Base-by-base conservation (phyloP, 2,888 invertebrate species). In the Cerastoderma edule region DNA sequence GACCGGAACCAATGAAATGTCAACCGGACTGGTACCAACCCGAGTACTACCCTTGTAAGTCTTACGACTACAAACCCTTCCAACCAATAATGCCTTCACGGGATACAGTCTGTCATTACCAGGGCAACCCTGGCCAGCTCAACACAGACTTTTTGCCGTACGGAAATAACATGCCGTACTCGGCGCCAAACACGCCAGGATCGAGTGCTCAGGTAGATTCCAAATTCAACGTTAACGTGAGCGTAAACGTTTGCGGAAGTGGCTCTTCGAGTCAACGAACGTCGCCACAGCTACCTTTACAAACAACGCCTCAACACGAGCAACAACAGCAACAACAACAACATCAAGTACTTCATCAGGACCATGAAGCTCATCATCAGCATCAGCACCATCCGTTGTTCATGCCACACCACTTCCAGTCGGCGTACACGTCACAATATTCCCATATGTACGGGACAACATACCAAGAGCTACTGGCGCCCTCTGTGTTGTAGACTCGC, bases 241-340 rank as follows among this genome's bases (percentile, higher is more conserved):
- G 75, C 39, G 79, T 75, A 8, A 79, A 72, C 30, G 72, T 75
- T 16, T 75, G 75, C 48, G 72, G 74, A 13, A 68, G 44, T 32
- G 39, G 28, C 5, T 27, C 19, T 13, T 28, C 65, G 50, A 27
- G 19, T 19, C 71, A 54, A 27, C 71, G 39, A 53, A 35, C 33
- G 1, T 39, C 35, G 16, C 33, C 64, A 5, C 39, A 22, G n/a
- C 13, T n/a, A 39, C 46, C 4, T 44, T 1, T 50, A 19, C 2
- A n/a, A 27, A 10, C 39, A 39, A 8, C 16, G 8, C 39, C 16
- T 39, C 39, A 39, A 16, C 53, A n/a, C n/a, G n/a, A n/a, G n/a
- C 53, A 16, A 10, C 57, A 57, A 8, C 24, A 35, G 10, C 44
- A 44, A 19, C 50, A 65, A 28, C 39, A 8, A 1, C 35, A 35